These are phyloP conservation scores for Linyphia triangularis DNA, from an alignment of 2,888 invertebrate species.

Conservation along the genomic window DNA sequence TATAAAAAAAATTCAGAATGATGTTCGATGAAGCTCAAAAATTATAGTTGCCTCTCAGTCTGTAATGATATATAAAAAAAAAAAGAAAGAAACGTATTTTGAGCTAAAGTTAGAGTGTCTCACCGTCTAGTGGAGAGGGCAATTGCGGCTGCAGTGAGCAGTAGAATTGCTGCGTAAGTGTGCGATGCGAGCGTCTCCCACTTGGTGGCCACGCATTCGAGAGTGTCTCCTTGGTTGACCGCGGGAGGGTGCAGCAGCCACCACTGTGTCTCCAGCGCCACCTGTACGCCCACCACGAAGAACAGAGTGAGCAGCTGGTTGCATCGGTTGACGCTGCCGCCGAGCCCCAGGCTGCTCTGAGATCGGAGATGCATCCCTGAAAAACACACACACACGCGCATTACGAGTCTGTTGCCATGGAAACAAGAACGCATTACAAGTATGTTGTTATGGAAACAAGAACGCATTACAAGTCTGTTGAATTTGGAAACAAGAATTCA, in stretches of 20 bases:
- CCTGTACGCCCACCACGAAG: slow-evolving; percentile 76
- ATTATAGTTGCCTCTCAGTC: too few relatives aligned
- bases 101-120: background rate
- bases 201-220: slow-evolving; percentile 50
- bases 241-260: slow-evolving; percentile 69
- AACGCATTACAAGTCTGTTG: too few relatives aligned
- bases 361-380: slow-evolving; percentile 79
- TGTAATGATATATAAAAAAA: too few relatives aligned
- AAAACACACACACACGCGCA: background rate
- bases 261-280: slow-evolving; percentile 75
- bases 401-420: too few relatives aligned
- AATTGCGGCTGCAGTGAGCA: slow-evolving; percentile 39
- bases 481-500: too few relatives aligned
- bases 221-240: background rate
- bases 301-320: slow-evolving; percentile 76
- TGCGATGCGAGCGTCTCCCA: slow-evolving; percentile 63
- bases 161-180: slow-evolving; percentile 49
- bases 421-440: too few relatives aligned
- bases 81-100: background rate
- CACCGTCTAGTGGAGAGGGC: slow-evolving; percentile 54
- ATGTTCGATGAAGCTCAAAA: too few relatives aligned
- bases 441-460: too few relatives aligned
- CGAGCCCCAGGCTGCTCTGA: slow-evolving; percentile 79
- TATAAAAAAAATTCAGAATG: too few relatives aligned
- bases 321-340: slow-evolving; percentile 77